Percentiles rank a stretch among this genome's conserved stretches.
Evolutionary conservation across 2,888 invertebrate genomes (phyloP).

Genomic region (Drosophila borborema): DNA sequence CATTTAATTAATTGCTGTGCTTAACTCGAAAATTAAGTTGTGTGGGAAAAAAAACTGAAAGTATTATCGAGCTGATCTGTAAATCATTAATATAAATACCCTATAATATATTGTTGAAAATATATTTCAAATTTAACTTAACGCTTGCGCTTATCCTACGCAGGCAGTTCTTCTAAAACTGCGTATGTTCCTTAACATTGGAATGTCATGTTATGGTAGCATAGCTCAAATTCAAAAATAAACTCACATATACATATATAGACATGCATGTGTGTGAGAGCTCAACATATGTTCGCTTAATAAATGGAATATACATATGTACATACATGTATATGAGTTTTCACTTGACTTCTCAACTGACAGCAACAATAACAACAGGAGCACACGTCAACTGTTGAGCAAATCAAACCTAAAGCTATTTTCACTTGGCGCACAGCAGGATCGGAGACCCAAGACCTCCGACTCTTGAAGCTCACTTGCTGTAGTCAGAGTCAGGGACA

Average conservation of each 20-base stretch:
- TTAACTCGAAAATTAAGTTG: constrained; percentile 34
- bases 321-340: constrained; percentile 13
- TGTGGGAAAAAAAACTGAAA: constrained; percentile 6
- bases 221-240: constrained; percentile 37
- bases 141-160: background rate
- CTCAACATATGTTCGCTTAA: constrained; percentile 2
- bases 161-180: background rate
- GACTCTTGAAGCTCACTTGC: constrained; percentile 12
- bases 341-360: constrained; percentile 39
- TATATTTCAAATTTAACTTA: background rate
- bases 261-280: background rate
- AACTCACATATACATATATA: background rate
- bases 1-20: constrained; percentile 13
- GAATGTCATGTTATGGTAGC: constrained; percentile 9
- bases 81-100: background rate
- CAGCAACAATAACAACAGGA: constrained; percentile 16
- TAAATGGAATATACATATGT: background rate
- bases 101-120: background rate
- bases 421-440: constrained; percentile 58
- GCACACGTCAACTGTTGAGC: constrained; percentile 37
- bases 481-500: no score
- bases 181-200: constrained; percentile 30
- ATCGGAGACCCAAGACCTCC: constrained; percentile 30
- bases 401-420: constrained; percentile 50
- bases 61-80: background rate